Conservation (phyloP, 2,888 invertebrate species). For the Arrhopalites spinosus region DNA sequence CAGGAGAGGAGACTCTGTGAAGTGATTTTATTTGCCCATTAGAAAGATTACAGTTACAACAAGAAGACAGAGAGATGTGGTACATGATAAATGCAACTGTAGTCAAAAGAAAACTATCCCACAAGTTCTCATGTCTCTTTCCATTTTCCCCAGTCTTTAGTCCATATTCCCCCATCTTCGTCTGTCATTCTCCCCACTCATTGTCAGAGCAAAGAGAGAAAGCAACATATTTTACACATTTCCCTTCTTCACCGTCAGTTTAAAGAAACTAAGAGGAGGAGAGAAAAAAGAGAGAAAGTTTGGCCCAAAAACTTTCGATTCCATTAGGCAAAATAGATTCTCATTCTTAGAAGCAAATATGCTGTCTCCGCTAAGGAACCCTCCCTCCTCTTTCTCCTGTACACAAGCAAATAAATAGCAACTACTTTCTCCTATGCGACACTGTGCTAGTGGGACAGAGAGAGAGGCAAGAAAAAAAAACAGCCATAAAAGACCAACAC, state of each 20-base stretch:
- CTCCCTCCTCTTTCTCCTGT: background rate
- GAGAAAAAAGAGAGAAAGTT: background rate
- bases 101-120: too few relatives aligned
- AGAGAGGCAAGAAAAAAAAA: background rate
- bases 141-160: too few relatives aligned
- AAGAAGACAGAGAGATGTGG: slow-evolving; percentile 7
- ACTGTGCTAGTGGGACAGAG: background rate
- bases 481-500: background rate
- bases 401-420: slow-evolving; percentile 5
- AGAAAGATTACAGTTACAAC: background rate
- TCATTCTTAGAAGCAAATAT: slow-evolving; percentile 24
- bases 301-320: slow-evolving; percentile 18
- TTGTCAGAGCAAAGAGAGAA: slow-evolving; percentile 2
- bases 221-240: slow-evolving; percentile 26
- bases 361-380: background rate
- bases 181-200: too few relatives aligned
- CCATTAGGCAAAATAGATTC: slow-evolving; percentile 32
- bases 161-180: too few relatives aligned
- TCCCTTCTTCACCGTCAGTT: background rate
- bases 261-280: background rate
- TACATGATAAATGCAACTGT: slow-evolving; percentile 1
- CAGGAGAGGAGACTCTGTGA: background rate
- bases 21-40: background rate
- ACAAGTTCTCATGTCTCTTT: too few relatives aligned
- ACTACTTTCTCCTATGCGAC: background rate